Evolutionary conservation across 2,797 vertebrate genomes (phyloP).

Genomic region (Enteromius thamalakanensis): DNA sequence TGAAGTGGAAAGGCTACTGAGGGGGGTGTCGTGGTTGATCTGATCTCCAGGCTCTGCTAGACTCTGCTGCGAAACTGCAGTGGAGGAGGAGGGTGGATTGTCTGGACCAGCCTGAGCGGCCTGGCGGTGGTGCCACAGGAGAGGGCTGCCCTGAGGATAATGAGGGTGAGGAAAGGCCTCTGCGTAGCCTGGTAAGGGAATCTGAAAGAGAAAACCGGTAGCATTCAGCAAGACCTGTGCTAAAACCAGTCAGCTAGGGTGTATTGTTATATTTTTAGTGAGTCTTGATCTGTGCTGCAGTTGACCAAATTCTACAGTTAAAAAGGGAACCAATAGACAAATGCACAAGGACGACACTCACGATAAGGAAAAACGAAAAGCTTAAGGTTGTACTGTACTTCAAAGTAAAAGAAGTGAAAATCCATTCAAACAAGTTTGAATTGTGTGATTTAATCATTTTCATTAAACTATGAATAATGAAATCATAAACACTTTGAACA

Average conservation of each 20-base stretch:
- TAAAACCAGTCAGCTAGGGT: slow-evolving; percentile 25
- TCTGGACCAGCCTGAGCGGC: slow-evolving; percentile 81
- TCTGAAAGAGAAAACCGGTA: slow-evolving; percentile 73
- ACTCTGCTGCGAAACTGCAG: slow-evolving; percentile 86
- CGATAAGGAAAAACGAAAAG: slow-evolving; percentile 51
- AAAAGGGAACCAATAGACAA: slow-evolving; percentile 53
- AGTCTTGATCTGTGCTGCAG: slow-evolving; percentile 58
- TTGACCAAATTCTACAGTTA: slow-evolving; percentile 51
- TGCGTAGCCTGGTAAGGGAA: slow-evolving; percentile 94
- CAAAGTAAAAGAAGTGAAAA: slow-evolving; percentile 52
- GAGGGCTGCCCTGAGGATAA: slow-evolving; percentile 89
- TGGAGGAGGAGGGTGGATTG: slow-evolving; percentile 75
- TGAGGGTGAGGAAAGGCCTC: slow-evolving; percentile 93
- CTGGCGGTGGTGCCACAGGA: slow-evolving; percentile 89
- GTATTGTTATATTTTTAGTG: slow-evolving; percentile 31
- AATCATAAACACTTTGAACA: slow-evolving; percentile 50
- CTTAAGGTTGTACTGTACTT: slow-evolving; percentile 33
- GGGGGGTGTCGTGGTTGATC: slow-evolving; percentile 81
- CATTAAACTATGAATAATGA: slow-evolving; percentile 53
- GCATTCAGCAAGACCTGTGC: slow-evolving; percentile 9
- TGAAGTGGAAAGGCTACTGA: slow-evolving; percentile 95
- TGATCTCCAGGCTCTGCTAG: slow-evolving; percentile 79
- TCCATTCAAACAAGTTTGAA: slow-evolving; percentile 69
- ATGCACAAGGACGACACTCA: slow-evolving; percentile 54
- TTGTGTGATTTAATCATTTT: slow-evolving; percentile 50